Evolutionary conservation across 2,113 vertebrate genomes (phyloP).

Genomic region (Rhodinocichla rosea): DNA sequence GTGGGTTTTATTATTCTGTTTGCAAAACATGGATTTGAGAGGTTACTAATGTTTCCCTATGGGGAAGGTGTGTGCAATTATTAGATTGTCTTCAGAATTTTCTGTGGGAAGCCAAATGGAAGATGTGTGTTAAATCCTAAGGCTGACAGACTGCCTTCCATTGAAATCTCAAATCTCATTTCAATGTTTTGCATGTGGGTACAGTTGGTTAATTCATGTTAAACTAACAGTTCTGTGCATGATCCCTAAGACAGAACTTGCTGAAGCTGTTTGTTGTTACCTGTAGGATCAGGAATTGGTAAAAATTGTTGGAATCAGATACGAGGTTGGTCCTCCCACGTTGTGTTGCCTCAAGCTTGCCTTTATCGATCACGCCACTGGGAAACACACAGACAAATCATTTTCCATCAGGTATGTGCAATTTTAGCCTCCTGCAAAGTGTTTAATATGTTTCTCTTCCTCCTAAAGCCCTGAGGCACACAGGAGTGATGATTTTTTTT

Average conservation of each 20-base stretch:
- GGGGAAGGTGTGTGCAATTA: background rate
- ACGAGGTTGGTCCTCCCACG: constrained; percentile 93
- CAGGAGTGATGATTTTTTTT: background rate
- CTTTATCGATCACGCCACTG: constrained; percentile 88
- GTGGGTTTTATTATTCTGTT: background rate
- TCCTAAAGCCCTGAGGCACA: background rate
- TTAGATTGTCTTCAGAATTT: background rate
- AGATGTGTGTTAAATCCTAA: background rate
- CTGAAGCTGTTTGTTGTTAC: background rate
- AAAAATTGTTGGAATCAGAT: constrained; percentile 95
- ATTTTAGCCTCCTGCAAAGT: background rate
- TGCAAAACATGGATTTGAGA: background rate
- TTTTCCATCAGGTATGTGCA: constrained; percentile 91
- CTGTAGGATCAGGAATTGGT: constrained; percentile 96
- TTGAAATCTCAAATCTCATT: background rate
- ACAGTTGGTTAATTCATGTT: background rate
- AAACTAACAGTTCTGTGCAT: background rate
- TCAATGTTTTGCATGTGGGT: background rate
- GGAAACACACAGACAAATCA: constrained; percentile 87
- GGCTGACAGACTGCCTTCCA: background rate
- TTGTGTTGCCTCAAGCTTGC: constrained; percentile 95
- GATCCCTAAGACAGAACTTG: background rate
- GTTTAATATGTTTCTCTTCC: background rate
- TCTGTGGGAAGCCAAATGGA: background rate
- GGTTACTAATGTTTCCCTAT: background rate